phyloP scores from a whole-genome alignment of 2,888 invertebrate genomes.

The Agelastica alni region DNA sequence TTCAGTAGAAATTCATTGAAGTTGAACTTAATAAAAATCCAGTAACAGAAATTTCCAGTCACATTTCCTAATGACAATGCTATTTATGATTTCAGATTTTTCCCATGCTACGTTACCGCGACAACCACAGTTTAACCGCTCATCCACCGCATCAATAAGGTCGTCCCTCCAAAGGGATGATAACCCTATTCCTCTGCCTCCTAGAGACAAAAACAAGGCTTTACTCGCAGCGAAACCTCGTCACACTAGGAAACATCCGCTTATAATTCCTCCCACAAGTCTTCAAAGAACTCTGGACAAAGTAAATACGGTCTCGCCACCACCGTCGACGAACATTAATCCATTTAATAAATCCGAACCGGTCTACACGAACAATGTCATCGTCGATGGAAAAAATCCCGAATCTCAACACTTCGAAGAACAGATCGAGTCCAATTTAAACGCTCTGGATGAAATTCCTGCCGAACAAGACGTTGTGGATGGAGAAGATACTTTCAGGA shows the following conservation, averaged over 20 bases:
- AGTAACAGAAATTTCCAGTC: no score
- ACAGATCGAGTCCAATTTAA: slow-evolving; percentile 65
- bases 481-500: slow-evolving; percentile 30
- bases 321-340: slow-evolving; percentile 40
- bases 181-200: slow-evolving; percentile 80
- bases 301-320: slow-evolving; percentile 58
- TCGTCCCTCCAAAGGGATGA: slow-evolving; percentile 44
- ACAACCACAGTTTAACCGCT: slow-evolving; percentile 34
- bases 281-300: slow-evolving; percentile 67
- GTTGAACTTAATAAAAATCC: no score
- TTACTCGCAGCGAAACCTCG: slow-evolving; percentile 69
- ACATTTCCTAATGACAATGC: slow-evolving; percentile 2
- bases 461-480: slow-evolving; percentile 47
- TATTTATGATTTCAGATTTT: slow-evolving; percentile 29
- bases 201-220: slow-evolving; percentile 70
- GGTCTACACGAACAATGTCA: slow-evolving; percentile 47
- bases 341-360: slow-evolving; percentile 44
- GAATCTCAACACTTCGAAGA: slow-evolving; percentile 62
- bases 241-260: slow-evolving; percentile 80
- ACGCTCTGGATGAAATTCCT: slow-evolving; percentile 64
- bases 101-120: slow-evolving; percentile 39
- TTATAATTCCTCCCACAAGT: slow-evolving; percentile 71
- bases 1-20: no score
- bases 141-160: slow-evolving; percentile 28
- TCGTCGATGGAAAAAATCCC: slow-evolving; percentile 50